Evolutionary conservation across 2,888 invertebrate genomes (phyloP).

Genomic region (Matsumyia berberina): DNA sequence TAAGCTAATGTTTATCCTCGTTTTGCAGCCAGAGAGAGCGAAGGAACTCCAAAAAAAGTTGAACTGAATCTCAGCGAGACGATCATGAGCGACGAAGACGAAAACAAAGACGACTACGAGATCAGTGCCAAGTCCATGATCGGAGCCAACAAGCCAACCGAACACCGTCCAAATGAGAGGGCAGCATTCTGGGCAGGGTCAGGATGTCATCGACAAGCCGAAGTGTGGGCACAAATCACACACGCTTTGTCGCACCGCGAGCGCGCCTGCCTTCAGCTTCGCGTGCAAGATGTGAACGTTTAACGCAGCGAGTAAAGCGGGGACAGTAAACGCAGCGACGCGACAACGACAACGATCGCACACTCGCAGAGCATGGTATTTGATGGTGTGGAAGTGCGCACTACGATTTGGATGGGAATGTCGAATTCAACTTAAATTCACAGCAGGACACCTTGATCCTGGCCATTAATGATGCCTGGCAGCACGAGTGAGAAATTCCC

Average conservation of each 20-base stretch:
- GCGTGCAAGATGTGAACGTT: constrained; percentile 42
- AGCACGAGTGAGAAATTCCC: constrained; percentile 76
- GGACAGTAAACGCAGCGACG: constrained; percentile 30
- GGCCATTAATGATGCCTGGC: constrained; percentile 75
- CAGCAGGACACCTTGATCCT: constrained; percentile 75
- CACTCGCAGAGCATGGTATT: constrained; percentile 39
- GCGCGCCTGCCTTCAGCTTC: constrained; percentile 19
- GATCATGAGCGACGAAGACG: constrained; percentile 47
- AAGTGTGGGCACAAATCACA: constrained; percentile 76
- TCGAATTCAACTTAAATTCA: constrained; percentile 76
- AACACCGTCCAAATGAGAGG: constrained; percentile 73
- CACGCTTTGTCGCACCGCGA: constrained; percentile 49
- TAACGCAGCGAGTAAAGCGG: constrained; percentile 29
- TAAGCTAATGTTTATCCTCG: constrained; percentile 51
- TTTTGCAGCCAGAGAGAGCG: constrained; percentile 37
- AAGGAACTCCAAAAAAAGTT: constrained; percentile 40
- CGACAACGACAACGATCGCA: constrained; percentile 55
- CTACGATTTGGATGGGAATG: constrained; percentile 63
- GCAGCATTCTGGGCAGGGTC: constrained; percentile 75
- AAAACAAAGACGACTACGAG: constrained; percentile 42
- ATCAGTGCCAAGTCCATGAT: constrained; percentile 58
- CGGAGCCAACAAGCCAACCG: constrained; percentile 55
- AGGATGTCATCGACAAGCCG: constrained; percentile 75
- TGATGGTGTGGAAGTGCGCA: constrained; percentile 62
- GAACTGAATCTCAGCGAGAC: constrained; percentile 51